Evolutionary conservation across 2,888 invertebrate genomes (phyloP).

Genomic region (Cepaea hortensis): DNA sequence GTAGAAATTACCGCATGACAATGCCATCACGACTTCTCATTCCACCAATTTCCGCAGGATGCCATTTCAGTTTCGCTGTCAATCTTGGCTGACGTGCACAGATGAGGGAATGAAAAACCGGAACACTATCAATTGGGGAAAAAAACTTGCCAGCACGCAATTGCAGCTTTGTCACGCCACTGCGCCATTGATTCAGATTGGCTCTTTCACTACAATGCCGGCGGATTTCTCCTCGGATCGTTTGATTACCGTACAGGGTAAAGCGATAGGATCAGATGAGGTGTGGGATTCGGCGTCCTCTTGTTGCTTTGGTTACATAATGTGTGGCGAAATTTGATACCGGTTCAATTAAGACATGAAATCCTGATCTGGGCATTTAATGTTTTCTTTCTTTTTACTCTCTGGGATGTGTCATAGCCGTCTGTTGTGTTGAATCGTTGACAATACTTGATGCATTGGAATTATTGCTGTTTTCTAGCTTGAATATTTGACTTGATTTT

Average conservation of each 20-base stretch:
- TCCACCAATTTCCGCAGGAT: conserved; percentile 5
- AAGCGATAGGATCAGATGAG: background rate
- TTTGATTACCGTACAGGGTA: background rate
- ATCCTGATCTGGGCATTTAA: background rate
- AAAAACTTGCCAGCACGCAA: conserved; percentile 14
- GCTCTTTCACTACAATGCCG: background rate
- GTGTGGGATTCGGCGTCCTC: background rate
- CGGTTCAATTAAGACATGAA: background rate
- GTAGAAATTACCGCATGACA: conserved; percentile 10
- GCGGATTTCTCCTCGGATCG: background rate
- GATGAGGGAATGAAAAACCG: conserved; percentile 27
- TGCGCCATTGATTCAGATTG: conserved; percentile 31
- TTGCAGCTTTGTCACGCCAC: conserved; percentile 24
- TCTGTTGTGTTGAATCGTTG: too few relatives aligned
- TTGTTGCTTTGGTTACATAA: conserved; percentile 1
- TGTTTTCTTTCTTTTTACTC: background rate
- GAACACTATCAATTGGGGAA: background rate
- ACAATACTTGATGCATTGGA: too few relatives aligned
- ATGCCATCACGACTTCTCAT: conserved; percentile 20
- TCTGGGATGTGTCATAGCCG: too few relatives aligned
- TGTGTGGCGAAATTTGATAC: background rate
- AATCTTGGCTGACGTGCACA: conserved; percentile 26
- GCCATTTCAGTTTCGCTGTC: conserved; percentile 30
- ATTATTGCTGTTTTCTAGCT: too few relatives aligned
- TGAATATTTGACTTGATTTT: too few relatives aligned